These are phyloP conservation scores for Tribolium castaneum DNA, from an alignment of 1,140 invertebrate genomes.

Conservation along the genomic window DNA sequence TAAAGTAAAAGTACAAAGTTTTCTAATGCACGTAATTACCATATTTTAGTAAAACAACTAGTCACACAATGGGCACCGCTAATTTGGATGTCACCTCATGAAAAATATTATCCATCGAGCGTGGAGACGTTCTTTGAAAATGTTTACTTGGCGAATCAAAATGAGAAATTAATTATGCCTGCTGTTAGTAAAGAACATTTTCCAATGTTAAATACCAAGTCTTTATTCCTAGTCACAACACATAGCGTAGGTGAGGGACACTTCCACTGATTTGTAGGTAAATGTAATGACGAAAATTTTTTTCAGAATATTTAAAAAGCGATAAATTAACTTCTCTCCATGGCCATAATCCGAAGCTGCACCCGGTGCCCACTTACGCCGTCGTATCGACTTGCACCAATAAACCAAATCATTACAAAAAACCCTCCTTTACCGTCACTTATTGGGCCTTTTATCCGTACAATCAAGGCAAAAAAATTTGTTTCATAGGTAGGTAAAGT, in stretches of 20 bases:
- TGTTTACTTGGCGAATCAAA: slow-evolving; percentile 64
- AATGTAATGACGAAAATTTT: slow-evolving; percentile 58
- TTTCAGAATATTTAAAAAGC: neutral
- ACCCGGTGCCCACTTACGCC: slow-evolving; percentile 71
- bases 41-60: slow-evolving; percentile 53
- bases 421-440: slow-evolving; percentile 69
- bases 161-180: slow-evolving; percentile 45
- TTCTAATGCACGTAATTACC: neutral
- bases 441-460: slow-evolving; percentile 79
- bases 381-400: slow-evolving; percentile 65
- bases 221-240: slow-evolving; percentile 68
- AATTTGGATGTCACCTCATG: slow-evolving; percentile 73
- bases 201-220: slow-evolving; percentile 61
- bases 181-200: slow-evolving; percentile 40
- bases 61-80: slow-evolving; percentile 70
- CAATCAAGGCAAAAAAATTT: slow-evolving; percentile 70
- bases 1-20: neutral
- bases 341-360: slow-evolving; percentile 68
- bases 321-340: slow-evolving; percentile 66
- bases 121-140: slow-evolving; percentile 72
- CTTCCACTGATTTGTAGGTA: slow-evolving; percentile 56
- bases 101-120: slow-evolving; percentile 71
- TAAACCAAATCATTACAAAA: slow-evolving; percentile 1
- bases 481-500: slow-evolving; percentile 62
- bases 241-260: slow-evolving; percentile 63